Conservation (phyloP, 2,888 invertebrate species). For the Hoplodrina blanda region DNA sequence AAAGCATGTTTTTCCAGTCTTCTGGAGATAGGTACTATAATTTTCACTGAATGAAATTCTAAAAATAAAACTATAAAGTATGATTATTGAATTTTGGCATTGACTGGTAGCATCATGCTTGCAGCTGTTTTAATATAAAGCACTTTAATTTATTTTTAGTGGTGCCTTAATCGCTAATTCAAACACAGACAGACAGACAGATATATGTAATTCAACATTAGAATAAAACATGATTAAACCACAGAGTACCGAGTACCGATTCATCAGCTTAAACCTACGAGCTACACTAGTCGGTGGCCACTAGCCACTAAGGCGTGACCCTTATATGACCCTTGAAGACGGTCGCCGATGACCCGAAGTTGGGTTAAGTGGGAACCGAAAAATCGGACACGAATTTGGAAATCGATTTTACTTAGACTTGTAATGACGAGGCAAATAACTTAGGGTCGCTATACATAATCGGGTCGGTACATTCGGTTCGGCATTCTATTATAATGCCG, state of each 20-base stretch:
- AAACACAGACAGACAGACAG: not conserved
- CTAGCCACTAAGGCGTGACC: slow-evolving; percentile 20
- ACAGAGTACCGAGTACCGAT: not conserved
- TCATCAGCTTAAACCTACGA: not conserved
- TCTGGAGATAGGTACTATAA: no score
- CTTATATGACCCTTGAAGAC: slow-evolving; percentile 36
- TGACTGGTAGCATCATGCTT: not conserved
- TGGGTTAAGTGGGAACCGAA: slow-evolving; percentile 17
- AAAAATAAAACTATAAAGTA: not conserved
- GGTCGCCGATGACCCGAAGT: slow-evolving; percentile 18
- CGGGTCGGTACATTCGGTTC: no score
- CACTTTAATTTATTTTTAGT: not conserved
- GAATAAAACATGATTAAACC: not conserved
- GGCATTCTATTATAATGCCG: no score
- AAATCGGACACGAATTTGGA: not conserved
- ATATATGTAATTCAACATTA: not conserved
- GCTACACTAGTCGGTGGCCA: slow-evolving; percentile 7
- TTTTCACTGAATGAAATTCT: not conserved
- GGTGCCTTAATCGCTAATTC: not conserved
- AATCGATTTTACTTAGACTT: slow-evolving; percentile 4
- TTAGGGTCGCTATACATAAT: not conserved
- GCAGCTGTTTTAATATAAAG: slow-evolving; percentile 8
- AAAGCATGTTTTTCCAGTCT: not conserved
- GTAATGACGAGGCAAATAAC: slow-evolving; percentile 12
- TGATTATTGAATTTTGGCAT: slow-evolving; percentile 1